Evolutionary conservation across 2,113 vertebrate genomes (phyloP).

Genomic region (Cariama cristata): DNA sequence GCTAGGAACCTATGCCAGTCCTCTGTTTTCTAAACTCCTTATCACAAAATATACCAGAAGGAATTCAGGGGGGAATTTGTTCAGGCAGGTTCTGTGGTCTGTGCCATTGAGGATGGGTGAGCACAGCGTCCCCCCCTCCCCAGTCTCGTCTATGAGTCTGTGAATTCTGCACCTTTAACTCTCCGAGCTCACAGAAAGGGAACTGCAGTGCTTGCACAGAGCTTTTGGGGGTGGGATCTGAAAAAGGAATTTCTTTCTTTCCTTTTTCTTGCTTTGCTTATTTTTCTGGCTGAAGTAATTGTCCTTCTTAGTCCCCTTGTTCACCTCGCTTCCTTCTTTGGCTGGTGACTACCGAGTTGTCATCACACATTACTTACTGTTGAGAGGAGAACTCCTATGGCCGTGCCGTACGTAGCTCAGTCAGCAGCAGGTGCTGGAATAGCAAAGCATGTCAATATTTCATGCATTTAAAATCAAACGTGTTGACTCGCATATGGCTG

Average conservation of each 20-base stretch:
- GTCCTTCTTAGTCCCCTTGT: conserved; percentile 4
- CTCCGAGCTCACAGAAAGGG: neutral
- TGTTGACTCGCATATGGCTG: conserved; percentile 5
- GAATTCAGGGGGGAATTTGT: neutral
- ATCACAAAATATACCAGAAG: neutral
- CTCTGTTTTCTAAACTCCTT: neutral
- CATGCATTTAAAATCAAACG: conserved; percentile 46
- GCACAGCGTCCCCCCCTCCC: too few species aligned
- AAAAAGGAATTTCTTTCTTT: neutral
- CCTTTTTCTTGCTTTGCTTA: neutral
- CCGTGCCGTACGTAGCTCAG: neutral
- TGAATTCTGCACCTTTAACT: neutral
- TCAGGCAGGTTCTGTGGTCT: neutral
- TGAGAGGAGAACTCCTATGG: conserved; percentile 29
- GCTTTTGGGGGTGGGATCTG: accelerated
- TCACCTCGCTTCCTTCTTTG: neutral
- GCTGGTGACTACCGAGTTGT: conserved; percentile 20
- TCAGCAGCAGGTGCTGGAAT: conserved; percentile 50
- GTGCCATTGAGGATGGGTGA: neutral
- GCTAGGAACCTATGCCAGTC: too few species aligned
- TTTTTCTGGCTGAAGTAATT: conserved; percentile 2
- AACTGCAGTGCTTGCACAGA: neutral
- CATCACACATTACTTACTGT: conserved; percentile 56
- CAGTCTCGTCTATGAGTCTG: neutral
- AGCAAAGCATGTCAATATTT: conserved; percentile 48